Evolutionary conservation across 2,888 invertebrate genomes (phyloP).

Genomic region (Idaea dimidiata): DNA sequence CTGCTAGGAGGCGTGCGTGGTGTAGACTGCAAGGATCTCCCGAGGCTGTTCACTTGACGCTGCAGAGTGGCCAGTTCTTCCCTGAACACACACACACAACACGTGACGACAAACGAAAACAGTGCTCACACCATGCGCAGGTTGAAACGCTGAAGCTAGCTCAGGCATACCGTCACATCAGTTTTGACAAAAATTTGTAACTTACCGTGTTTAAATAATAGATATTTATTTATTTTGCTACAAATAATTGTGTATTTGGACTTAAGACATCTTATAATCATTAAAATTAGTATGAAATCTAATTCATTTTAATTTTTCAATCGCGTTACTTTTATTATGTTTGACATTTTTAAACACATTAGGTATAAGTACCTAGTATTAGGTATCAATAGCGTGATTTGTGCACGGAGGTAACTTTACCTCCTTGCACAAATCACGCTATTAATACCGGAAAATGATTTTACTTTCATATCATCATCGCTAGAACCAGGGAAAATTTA

Average conservation of each 20-base stretch:
- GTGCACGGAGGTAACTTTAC: too few relatives aligned
- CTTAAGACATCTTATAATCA: background rate
- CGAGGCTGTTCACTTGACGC: slow-evolving; percentile 87
- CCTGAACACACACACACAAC: slow-evolving; percentile 66
- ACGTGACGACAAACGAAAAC: slow-evolving; percentile 79
- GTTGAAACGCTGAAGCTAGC: slow-evolving; percentile 20
- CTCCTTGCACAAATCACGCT: too few relatives aligned
- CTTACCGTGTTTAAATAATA: background rate
- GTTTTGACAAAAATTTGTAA: background rate
- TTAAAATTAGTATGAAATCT: too few relatives aligned
- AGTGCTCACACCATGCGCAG: slow-evolving; percentile 28
- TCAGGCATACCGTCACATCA: background rate
- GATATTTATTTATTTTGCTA: background rate
- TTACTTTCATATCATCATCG: too few relatives aligned
- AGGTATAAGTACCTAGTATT: too few relatives aligned
- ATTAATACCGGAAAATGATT: too few relatives aligned
- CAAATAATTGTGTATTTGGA: background rate
- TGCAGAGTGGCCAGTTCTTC: slow-evolving; percentile 90
- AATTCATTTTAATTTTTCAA: too few relatives aligned
- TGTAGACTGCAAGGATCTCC: slow-evolving; percentile 63
- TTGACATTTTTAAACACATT: too few relatives aligned
- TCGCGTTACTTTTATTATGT: too few relatives aligned
- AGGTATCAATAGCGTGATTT: too few relatives aligned
- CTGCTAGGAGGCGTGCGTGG: slow-evolving; percentile 58
- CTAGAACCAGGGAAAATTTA: too few relatives aligned